Evolutionary conservation across 2,113 vertebrate genomes (phyloP), one percentile per base, ranked within the genome.

Genomic region (Otocyon megalotis): DNA sequence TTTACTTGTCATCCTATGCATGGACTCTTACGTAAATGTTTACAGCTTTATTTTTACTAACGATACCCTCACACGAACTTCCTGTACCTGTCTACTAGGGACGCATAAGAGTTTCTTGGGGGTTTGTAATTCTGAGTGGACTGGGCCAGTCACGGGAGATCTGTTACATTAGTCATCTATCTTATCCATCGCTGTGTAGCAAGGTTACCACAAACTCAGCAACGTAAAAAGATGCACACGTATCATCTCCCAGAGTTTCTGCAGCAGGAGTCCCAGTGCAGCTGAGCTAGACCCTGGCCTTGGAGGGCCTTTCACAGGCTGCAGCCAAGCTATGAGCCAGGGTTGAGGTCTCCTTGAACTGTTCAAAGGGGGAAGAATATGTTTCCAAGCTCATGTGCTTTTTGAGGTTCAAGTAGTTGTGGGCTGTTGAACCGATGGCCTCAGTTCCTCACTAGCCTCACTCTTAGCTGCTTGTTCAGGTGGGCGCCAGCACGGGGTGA

Each of bases 21-120:
- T 58, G 56, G 37, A 58, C 35, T 82, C 54, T 60, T 22, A 62
- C 28, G 28, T 58, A 96, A 67, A 74, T 58, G 35, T 30, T 76
- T 50, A 67, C 32, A 76, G 77, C 15, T 83, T 20, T 63, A 85
- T 26, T 93, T 84, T 77, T 88, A 77, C 60, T 69, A 77, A 96
- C 43, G 69, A 93, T 60, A 77, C 60, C 12, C 6, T 50, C 67
- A 60, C 24, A 26, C 5, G 50, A 43, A 77, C 17, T 60, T 60
- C 50, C 77, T 93, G 32, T n/a, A 43, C n/a, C 30, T 43, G 43
- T 60, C 37, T 93, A 53, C 16, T 79, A n/a, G n/a, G 71, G 16
- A 84, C 85, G 43, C 54, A 1, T 26, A 74, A 37, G 90, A 15
- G 1, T 62, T 84, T 90, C 43, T 71, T 62, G 16, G 71, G 37